These are phyloP conservation scores for Stenodera caucasica DNA, from an alignment of 2,888 invertebrate species.

Conservation along the genomic window DNA sequence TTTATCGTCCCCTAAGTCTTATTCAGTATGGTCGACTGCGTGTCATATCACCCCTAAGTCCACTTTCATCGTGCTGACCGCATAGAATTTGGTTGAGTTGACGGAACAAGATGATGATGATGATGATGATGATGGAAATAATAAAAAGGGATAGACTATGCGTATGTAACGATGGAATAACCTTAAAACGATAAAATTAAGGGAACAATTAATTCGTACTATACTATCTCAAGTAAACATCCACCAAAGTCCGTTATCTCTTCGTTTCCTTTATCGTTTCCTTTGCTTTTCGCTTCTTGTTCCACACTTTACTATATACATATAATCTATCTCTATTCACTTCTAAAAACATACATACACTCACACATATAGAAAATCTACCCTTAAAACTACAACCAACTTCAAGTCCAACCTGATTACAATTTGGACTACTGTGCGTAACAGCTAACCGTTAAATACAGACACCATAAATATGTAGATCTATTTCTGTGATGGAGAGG, in stretches of 20 bases:
- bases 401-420: constrained; percentile 18
- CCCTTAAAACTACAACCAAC: neutral
- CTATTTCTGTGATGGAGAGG: constrained; percentile 10
- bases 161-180: constrained; percentile 16
- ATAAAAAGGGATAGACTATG: constrained; percentile 5
- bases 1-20: neutral
- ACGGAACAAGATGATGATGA: neutral
- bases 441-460: constrained; percentile 27
- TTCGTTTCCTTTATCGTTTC: constrained; percentile 28
- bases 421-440: constrained; percentile 24
- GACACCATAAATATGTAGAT: constrained; percentile 28
- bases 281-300: constrained; percentile 12
- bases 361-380: neutral
- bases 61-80: constrained; percentile 26
- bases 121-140: neutral
- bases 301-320: constrained; percentile 2
- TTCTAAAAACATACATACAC: neutral
- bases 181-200: constrained; percentile 42
- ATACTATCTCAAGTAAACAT: constrained; percentile 39
- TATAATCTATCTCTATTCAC: no score
- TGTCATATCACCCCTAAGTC: constrained; percentile 24
- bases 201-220: constrained; percentile 42
- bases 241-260: constrained; percentile 35
- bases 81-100: constrained; percentile 15
- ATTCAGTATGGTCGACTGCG: constrained; percentile 14